Evolutionary conservation across 2,888 invertebrate genomes (phyloP), one percentile per base, ranked within the genome.

Genomic region (Furcula furcula): DNA sequence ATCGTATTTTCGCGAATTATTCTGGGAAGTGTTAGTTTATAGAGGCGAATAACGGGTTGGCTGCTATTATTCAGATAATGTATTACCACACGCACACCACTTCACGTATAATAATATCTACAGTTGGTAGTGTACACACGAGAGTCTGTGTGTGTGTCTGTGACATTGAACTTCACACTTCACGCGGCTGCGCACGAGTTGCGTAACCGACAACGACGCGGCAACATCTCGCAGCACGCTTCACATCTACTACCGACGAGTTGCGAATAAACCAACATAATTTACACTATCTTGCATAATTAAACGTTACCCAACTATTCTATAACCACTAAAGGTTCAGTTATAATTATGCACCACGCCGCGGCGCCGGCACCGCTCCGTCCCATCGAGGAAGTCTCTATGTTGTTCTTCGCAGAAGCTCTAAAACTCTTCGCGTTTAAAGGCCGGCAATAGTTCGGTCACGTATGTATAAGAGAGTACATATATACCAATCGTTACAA

Each of bases 91-190:
- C 59, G 38, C 72, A 73, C 68, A 73, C 68, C 31, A 28, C 26
- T 44, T 18, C 40, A 38, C 13, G 39, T 29, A 22, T 32, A 40
- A 56, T 57, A 62, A 55, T 67, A 59, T 61, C 60, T 51, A 52
- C 54, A 47, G 54, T 41, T 37, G 35, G 39, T 55, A 41, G 21
- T 28, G 33, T 41, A 51, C 36, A 52, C 55, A 37, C 40, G 41
- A 36, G 15, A 32, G 49, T 37, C 19, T 55, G 67, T 65, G 75
- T 72, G 78, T 64, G 77, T 67, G 76, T 70, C 72, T 68, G 79
- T 85, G 87, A 88, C 88, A 87, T 88, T 88, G 87, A 88, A 86
- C 87, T 88, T 87, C 87, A 87, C 77, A 79, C 83, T 81, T 80
- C 81, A 81, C 84, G 86, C 76, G 81, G 72, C 69, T 46, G 78